phyloP scores from a whole-genome alignment of 2,113 vertebrate species.

The Pelobates fuscus region DNA sequence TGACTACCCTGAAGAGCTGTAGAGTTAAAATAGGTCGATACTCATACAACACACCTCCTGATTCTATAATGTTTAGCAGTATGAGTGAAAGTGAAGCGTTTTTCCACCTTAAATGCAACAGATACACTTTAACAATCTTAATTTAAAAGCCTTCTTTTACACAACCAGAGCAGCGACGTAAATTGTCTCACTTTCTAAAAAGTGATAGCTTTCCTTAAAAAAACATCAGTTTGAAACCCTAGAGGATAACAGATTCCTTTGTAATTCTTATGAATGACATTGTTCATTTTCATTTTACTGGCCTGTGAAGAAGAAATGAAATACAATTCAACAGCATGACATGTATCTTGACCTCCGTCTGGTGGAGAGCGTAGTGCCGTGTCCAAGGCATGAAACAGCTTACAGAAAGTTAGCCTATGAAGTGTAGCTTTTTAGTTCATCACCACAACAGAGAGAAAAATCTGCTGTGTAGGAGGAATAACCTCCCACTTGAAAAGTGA shows the following conservation, averaged over 20 bases:
- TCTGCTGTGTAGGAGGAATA: slow-evolving; percentile 71
- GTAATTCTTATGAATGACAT: neutral
- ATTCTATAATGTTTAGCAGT: too few relatives aligned
- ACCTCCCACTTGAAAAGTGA: slow-evolving; percentile 73
- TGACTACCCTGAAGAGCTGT: too few relatives aligned
- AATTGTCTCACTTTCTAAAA: too few relatives aligned
- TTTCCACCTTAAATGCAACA: too few relatives aligned
- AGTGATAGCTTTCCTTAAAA: too few relatives aligned
- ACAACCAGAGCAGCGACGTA: too few relatives aligned
- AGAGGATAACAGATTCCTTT: neutral
- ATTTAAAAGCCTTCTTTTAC: too few relatives aligned
- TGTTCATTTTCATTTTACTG: slow-evolving; percentile 44
- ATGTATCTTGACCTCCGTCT: slow-evolving; percentile 65
- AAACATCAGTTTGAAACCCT: neutral
- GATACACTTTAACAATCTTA: too few relatives aligned
- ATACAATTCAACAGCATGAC: slow-evolving; percentile 61
- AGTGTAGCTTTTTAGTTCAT: slow-evolving; percentile 64
- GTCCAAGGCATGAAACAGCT: slow-evolving; percentile 61
- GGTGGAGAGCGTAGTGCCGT: slow-evolving; percentile 57
- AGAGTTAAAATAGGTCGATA: too few relatives aligned
- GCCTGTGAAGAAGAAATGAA: slow-evolving; percentile 63
- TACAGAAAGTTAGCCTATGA: slow-evolving; percentile 64
- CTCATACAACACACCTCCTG: too few relatives aligned
- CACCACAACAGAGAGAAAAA: slow-evolving; percentile 78
- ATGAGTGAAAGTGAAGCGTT: too few relatives aligned